Evolutionary conservation across 2,113 vertebrate species (phyloP).

Genomic region (Climacteris rufus): DNA sequence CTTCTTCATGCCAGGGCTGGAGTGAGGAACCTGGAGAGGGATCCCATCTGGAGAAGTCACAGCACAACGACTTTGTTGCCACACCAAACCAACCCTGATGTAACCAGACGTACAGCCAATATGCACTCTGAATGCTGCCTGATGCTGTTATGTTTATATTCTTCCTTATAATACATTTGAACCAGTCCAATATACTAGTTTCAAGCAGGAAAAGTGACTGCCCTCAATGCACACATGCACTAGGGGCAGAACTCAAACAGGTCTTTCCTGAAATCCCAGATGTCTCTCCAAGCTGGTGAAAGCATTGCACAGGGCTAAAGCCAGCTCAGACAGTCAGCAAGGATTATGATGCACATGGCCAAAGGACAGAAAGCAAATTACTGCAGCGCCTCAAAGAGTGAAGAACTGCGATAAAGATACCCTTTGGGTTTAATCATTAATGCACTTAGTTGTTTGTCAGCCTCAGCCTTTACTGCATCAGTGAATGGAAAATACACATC

Average conservation of each 20-base stretch:
- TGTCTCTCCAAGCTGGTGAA: not conserved
- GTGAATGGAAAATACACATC: not conserved
- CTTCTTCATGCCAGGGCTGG: not conserved
- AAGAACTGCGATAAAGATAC: not conserved
- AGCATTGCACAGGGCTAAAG: not conserved
- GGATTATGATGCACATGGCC: not conserved
- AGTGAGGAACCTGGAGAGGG: not conserved
- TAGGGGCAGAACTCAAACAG: not conserved
- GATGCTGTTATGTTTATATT: not conserved
- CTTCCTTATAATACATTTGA: not conserved
- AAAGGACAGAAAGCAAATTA: not conserved
- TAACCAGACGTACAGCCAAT: not conserved
- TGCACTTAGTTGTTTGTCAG: not conserved
- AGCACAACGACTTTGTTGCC: not conserved
- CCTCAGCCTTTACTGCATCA: not conserved
- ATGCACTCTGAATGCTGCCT: not conserved
- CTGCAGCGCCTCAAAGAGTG: not conserved
- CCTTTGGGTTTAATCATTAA: not conserved
- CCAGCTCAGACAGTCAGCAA: not conserved
- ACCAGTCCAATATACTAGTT: not conserved
- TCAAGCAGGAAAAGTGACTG: accelerated
- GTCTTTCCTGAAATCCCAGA: not conserved
- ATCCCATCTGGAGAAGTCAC: not conserved
- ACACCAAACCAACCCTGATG: not conserved
- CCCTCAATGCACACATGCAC: not conserved